These are phyloP conservation scores for Chrysolina americana DNA, from an alignment of 2,888 invertebrate genomes.

Conservation along the genomic window DNA sequence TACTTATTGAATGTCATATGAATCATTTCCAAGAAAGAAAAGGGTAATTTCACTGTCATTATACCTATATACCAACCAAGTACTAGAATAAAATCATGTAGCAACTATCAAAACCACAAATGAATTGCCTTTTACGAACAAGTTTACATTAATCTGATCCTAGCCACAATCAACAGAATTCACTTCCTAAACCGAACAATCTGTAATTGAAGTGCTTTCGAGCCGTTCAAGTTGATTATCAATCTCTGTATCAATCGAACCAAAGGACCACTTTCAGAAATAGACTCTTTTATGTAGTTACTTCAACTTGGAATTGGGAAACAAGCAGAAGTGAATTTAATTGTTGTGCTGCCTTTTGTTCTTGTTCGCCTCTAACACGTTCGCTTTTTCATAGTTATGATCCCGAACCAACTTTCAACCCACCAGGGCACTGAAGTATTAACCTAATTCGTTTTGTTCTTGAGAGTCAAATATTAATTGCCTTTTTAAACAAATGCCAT, in stretches of 20 bases:
- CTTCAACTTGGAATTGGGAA: neutral
- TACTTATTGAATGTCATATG: too few relatives aligned
- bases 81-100: neutral
- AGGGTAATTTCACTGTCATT: neutral
- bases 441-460: too few relatives aligned
- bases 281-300: slow-evolving; percentile 11
- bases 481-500: too few relatives aligned
- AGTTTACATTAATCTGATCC: slow-evolving; percentile 4
- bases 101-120: neutral
- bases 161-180: slow-evolving; percentile 19
- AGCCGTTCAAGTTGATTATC: neutral
- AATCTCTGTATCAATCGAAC: slow-evolving; percentile 15
- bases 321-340: neutral
- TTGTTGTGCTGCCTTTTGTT: slow-evolving; percentile 8
- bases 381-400: neutral
- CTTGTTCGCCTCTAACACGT: neutral
- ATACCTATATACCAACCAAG: neutral
- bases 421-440: neutral
- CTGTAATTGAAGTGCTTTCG: slow-evolving; percentile 20
- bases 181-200: neutral
- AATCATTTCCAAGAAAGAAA: neutral
- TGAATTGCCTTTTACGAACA: neutral
- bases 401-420: neutral
- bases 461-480: too few relatives aligned
- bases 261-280: neutral